These are phyloP conservation scores for Zalophus californianus DNA, from an alignment of 2,797 vertebrate species.

Conservation along the genomic window DNA sequence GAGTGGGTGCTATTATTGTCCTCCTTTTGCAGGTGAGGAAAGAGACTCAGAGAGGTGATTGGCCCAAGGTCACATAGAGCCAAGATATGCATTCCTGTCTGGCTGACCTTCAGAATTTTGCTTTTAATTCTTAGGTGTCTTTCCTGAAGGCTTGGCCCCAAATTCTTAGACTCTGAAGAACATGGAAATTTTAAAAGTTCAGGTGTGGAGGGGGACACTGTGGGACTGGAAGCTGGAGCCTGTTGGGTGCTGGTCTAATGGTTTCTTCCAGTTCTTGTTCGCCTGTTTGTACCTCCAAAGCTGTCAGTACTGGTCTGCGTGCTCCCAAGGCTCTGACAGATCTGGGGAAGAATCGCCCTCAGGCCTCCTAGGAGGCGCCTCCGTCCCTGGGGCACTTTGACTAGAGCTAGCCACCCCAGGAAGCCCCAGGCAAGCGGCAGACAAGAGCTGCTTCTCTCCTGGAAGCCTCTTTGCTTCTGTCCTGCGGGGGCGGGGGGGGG, in stretches of 20 bases:
- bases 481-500: fast-evolving
- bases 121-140: background rate
- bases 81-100: background rate
- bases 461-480: background rate
- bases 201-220: background rate
- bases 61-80: background rate
- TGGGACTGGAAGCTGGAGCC: background rate
- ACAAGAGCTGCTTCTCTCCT: background rate
- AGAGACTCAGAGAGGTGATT: background rate
- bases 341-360: background rate
- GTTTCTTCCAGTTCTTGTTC: background rate
- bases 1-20: background rate
- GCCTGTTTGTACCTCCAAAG: background rate
- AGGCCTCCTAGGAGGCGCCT: background rate
- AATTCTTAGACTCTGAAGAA: background rate
- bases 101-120: background rate
- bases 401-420: background rate
- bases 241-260: background rate
- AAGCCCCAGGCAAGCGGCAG: background rate
- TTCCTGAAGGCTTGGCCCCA: background rate
- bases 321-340: background rate
- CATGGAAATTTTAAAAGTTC: background rate
- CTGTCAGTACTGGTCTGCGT: background rate
- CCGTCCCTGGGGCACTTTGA: background rate
- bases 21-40: background rate